A percentile compares a stretch with the other conserved stretches of the same genome.
These are phyloP conservation scores for Acestrorhynchus altus DNA, from an alignment of 2,797 vertebrate species.

Conservation along the genomic window DNA sequence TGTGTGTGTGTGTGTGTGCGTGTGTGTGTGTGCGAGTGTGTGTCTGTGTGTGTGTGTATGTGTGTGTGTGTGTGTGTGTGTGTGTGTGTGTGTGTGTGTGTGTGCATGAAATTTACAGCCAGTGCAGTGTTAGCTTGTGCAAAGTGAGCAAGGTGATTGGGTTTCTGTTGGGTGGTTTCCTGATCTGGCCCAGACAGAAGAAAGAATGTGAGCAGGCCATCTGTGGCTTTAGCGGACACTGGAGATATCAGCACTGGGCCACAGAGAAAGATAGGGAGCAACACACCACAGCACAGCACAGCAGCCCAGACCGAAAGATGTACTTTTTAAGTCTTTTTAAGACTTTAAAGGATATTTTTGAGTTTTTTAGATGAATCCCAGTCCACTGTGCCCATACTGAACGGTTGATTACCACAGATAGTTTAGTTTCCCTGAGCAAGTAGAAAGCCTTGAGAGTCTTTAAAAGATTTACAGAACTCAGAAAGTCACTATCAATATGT, in stretches of 20 bases:
- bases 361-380: no score
- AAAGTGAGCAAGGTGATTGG: slow-evolving; percentile 26
- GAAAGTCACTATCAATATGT: no score
- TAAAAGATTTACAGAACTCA: no score
- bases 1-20: slow-evolving; percentile 62
- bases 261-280: slow-evolving; percentile 28
- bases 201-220: slow-evolving; percentile 42
- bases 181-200: slow-evolving; percentile 40
- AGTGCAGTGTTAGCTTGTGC: slow-evolving; percentile 45
- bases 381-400: no score
- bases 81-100: not conserved
- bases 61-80: not conserved
- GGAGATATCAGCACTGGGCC: slow-evolving; percentile 13
- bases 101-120: slow-evolving; percentile 28
- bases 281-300: slow-evolving; percentile 18
- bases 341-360: no score
- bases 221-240: slow-evolving; percentile 44
- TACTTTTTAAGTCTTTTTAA: not conserved
- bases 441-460: no score
- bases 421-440: no score
- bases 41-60: slow-evolving; percentile 56
- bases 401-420: no score
- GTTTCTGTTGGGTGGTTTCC: slow-evolving; percentile 41
- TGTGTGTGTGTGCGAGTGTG: slow-evolving; percentile 60
- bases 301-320: slow-evolving; percentile 9